Conservation (phyloP, 2,888 invertebrate species). For the Yponomeuta evonymella region DNA sequence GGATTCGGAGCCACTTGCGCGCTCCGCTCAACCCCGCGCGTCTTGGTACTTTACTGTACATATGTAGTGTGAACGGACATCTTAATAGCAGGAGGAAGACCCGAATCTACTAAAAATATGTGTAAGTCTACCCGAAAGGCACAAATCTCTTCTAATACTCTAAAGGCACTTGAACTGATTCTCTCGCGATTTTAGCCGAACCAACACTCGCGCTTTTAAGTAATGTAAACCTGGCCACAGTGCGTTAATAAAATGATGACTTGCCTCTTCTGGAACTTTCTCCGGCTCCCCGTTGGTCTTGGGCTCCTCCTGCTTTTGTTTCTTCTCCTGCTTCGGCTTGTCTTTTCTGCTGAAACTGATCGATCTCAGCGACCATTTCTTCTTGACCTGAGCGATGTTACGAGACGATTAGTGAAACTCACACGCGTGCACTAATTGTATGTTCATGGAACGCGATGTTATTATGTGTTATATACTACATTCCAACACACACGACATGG, state of each 20-base stretch:
- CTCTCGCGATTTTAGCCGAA: no score
- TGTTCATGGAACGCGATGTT: background rate
- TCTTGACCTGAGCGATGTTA: slow-evolving; percentile 77
- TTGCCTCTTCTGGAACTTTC: slow-evolving; percentile 80
- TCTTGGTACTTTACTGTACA: no score
- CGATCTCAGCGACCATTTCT: slow-evolving; percentile 92
- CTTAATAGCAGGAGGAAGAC: no score
- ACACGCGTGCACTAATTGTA: slow-evolving; percentile 33
- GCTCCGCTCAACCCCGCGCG: no score
- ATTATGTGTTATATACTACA: slow-evolving; percentile 34
- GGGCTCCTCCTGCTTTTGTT: slow-evolving; percentile 75
- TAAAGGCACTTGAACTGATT: no score
- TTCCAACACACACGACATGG: background rate
- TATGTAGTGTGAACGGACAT: no score
- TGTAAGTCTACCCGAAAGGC: no score
- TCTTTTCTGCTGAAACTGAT: slow-evolving; percentile 92
- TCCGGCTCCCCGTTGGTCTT: slow-evolving; percentile 78
- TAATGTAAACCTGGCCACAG: background rate
- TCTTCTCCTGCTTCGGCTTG: slow-evolving; percentile 88
- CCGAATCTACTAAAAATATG: no score
- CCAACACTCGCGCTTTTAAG: no score
- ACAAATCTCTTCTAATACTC: no score
- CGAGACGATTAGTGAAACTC: slow-evolving; percentile 19
- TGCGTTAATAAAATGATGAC: slow-evolving; percentile 28
- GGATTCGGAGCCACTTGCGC: no score